Base-by-base conservation (phyloP, 1,140 invertebrate species). In the Dendroctonus valens region DNA sequence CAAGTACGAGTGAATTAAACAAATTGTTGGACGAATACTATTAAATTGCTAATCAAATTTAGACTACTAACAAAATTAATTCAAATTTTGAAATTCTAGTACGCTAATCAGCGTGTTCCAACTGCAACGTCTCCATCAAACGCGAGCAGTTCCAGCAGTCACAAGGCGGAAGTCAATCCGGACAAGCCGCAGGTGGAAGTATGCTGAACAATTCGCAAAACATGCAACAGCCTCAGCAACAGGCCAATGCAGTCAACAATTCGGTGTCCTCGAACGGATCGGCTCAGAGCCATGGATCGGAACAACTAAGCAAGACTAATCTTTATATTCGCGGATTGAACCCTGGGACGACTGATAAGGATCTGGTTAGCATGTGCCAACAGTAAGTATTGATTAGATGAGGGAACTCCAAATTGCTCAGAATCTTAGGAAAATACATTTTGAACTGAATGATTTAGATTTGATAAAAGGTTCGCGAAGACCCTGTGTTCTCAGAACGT, bases 261-360 rank as follows among this genome's bases (percentile, higher is more conserved):
- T 73, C 70, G 59, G 70, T 70, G 50, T 66, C 69, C 12, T 68
- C 65, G 6, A 70, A 65, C 48, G 65, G 60, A 9, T 70, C 69
- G 38, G 59, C 69, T 7, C 55, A 67, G 51, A 69, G 61, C 12
- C 59, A 59, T 12, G 81, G 81, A 26, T 75, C 81, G 62, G 90
- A 96, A 76, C 91, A 94, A 79, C 87, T 98, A 70, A 96, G 92
- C 73, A 95, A 96, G 85, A 99, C 97, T 74, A 99, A 99, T 84
- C 85, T 99, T 62, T 99, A 99, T 83, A 99, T 99, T 75, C 88
- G 96, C 73, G 97, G 96, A 70, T 88, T 99, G 72, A 91, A 86
- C 75, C 93, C 95, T 75, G 92, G 92, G 79, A 98, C 95, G 76
- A 97, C 93, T 70, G 96, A 98, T 81, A 96, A 97, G 81, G 94